Conservation (phyloP, 2,888 invertebrate genomes). For the Pachymerium ferrugineum region DNA sequence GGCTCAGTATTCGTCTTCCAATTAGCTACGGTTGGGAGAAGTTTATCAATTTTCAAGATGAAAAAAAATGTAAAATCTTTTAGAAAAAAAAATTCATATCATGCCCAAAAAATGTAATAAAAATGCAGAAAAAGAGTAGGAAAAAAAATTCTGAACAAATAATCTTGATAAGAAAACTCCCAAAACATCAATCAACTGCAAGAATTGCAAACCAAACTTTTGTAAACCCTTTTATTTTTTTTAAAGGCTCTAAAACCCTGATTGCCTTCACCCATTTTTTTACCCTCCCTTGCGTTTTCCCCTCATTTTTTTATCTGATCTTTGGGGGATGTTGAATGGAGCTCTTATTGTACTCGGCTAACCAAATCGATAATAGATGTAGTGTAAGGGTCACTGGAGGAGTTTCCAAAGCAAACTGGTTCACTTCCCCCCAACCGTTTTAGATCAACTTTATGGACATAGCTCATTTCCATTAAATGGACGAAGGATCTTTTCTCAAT, state of each 20-base stretch:
- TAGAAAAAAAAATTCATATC: background rate
- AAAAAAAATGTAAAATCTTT: background rate
- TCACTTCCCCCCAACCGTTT: background rate
- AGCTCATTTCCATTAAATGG: background rate
- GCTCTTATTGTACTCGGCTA: conserved; percentile 2
- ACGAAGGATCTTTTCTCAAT: background rate
- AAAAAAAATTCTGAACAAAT: background rate
- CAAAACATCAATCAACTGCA: background rate
- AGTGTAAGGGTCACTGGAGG: background rate
- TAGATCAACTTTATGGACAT: background rate
- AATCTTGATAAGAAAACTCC: background rate
- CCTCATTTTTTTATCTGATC: background rate
- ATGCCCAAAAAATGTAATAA: background rate
- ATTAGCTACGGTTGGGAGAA: background rate
- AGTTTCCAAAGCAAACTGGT: background rate
- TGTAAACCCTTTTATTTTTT: conserved; percentile 2
- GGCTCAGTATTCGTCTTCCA: background rate
- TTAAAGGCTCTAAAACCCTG: too few species aligned
- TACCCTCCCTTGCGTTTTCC: background rate
- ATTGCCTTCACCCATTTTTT: conserved; percentile 14
- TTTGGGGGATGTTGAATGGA: background rate
- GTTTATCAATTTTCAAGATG: background rate
- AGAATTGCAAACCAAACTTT: background rate
- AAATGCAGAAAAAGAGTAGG: background rate
- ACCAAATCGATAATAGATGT: conserved; percentile 19